Evolutionary conservation across 2,113 vertebrate species (phyloP).

Genomic region (cat (Felis catus)): F.catus_Fca126_mat1.0 CM031419.1:134675001-134675500

Average conservation of each 20-base stretch:
- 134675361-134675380: conserved; percentile 86
- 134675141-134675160: background rate
- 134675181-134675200: background rate
- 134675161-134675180: background rate
- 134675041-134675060: background rate
- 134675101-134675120: conserved; percentile 28
- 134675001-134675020: no score
- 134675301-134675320: conserved; percentile 90
- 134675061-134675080: conserved; percentile 33
- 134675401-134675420: conserved; percentile 83
- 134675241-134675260: conserved; percentile 82
- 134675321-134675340: conserved; percentile 85
- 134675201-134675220: conserved; percentile 65
- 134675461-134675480: conserved; percentile 71
- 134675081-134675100: background rate
- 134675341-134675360: conserved; percentile 85
- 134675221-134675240: conserved; percentile 70
- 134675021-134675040: background rate
- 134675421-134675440: conserved; percentile 82
- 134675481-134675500: conserved; percentile 27
- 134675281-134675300: conserved; percentile 84
- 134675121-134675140: conserved; percentile 25
- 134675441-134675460: conserved; percentile 84
- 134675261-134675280: conserved; percentile 88
- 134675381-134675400: conserved; percentile 82